These are phyloP conservation scores for Crocallis elinguaria DNA, from an alignment of 2,888 invertebrate species.

Conservation along the genomic window DNA sequence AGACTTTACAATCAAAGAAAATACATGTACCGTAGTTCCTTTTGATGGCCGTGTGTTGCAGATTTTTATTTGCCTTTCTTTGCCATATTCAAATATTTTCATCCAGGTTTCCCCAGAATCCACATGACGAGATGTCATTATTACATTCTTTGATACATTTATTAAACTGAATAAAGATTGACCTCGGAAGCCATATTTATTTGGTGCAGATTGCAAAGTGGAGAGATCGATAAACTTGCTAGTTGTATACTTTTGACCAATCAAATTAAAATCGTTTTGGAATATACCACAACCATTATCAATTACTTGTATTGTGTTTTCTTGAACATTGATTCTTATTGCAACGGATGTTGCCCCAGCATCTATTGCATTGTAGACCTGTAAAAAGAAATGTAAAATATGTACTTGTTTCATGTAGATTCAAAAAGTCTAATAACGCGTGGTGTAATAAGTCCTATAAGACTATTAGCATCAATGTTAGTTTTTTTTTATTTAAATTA, in stretches of 20 bases:
- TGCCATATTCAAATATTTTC: slow-evolving; percentile 82
- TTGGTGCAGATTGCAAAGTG: slow-evolving; percentile 79
- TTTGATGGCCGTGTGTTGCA: slow-evolving; percentile 81
- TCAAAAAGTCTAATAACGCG: too few relatives aligned
- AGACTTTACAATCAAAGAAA: neutral
- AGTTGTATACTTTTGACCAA: slow-evolving; percentile 87
- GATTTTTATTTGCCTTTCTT: slow-evolving; percentile 57
- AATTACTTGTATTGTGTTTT: slow-evolving; percentile 88
- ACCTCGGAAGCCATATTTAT: slow-evolving; percentile 88
- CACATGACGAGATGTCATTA: slow-evolving; percentile 83
- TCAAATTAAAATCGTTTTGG: slow-evolving; percentile 76
- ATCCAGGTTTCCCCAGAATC: slow-evolving; percentile 80
- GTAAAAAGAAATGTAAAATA: too few relatives aligned
- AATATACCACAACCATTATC: slow-evolving; percentile 91
- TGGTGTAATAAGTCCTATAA: too few relatives aligned
- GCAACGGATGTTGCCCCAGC: slow-evolving; percentile 89
- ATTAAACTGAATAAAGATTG: slow-evolving; percentile 87
- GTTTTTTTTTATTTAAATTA: too few relatives aligned
- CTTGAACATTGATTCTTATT: slow-evolving; percentile 86
- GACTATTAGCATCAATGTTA: too few relatives aligned
- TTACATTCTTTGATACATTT: slow-evolving; percentile 82
- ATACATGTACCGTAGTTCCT: slow-evolving; percentile 87
- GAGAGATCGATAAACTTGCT: slow-evolving; percentile 85
- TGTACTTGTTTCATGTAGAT: too few relatives aligned
- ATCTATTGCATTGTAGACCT: slow-evolving; percentile 90